Evolutionary conservation across 1,140 invertebrate genomes (phyloP), one percentile per base, ranked within the genome.

Genomic region (Brachionus rubens): DNA sequence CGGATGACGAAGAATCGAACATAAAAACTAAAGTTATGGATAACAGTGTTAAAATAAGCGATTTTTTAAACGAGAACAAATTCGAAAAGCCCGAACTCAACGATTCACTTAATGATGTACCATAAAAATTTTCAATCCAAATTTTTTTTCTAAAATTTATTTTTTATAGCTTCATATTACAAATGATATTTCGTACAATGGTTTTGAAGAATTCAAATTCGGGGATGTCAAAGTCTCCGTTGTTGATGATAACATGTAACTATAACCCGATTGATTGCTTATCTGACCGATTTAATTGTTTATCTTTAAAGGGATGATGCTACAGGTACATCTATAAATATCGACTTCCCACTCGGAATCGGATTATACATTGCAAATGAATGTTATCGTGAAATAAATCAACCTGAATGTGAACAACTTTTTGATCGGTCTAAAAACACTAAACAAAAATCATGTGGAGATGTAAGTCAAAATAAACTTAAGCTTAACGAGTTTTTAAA

Each of bases 121-220:
- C 12, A 28, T n/a, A 36, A 30, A 56, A 48, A 16, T 30, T 0
- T 28, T 28, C 3, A 28, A 1, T 0, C 7, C 6, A 12, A 14
- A 12, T 56, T 10, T 16, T 48, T 56, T 33, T 56, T 28, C n/a
- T 56, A n/a, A 26, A 28, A 12, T 26, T 28, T 12, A 54, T 26
- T 28, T 9, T 10, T 14, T 28, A n/a, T 59, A 70, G 68, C 68
- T 72, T 48, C 68, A 72, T 19, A 72, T 72, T 24, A 21, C 46
- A 3, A 72, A 72, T 54, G 68, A 72, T 40, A 16, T 72, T 48
- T 72, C 68, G 3, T 72, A 50, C 30, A 54, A 72, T 30, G 68
- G 68, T 16, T 54, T 72, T 36, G 68, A 72, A n/a, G 68, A 72
- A 16, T 72, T 50, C 46, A 72, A 72, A 24, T 72, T 72, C 41